Base-by-base conservation (phyloP, 2,888 invertebrate species). In the Parelbella ahira region DNA sequence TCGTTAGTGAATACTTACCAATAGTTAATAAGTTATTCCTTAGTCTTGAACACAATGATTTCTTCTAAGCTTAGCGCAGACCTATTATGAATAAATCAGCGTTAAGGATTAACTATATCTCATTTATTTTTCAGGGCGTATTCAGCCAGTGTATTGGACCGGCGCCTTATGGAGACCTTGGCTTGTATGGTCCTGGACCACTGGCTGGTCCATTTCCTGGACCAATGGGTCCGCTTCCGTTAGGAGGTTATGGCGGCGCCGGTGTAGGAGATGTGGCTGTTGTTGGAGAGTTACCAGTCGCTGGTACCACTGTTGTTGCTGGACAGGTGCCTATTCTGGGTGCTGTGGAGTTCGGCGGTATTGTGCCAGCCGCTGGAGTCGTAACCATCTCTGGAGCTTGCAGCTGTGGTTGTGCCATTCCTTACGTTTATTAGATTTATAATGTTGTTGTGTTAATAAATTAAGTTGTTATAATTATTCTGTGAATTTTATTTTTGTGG, bases 321-420 rank as follows among this genome's bases (percentile, higher is more conserved):
- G 63, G 65, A 20, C 55, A 56, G 30, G 59, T 67, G 6, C 64
- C 67, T 2, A 62, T 65, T 42, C 53, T 57, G 23, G 61, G 68
- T 3, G 53, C 58, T 11, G 64, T 67, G 4, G 44, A 53, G 12
- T 65, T 72, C 48, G 54, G 70, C 9, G 76, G 57, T 2, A 41
- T 48, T 9, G 37, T 57, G 1, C 56, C 59, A 25, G 67, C 65
- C 15, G 55, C 52, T 38, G 67, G 66, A n/a, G 34, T 55, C 2
- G 62, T 66, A 19, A 53, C 57, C 4, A 55, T 63, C 20, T 28
- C 49, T 19, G 63, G 65, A 4, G 49, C 52, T 8, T 61, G 63
- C 29, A 45, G 44, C 5, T 54, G 52, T 37, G 56, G 55, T 2
- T 53, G 53, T 25, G 49, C 50, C 0, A 24, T 38, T 1, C 44